These are phyloP conservation scores for Coecobrya sp. DNA, from an alignment of 2,888 invertebrate genomes.

Conservation along the genomic window DNA sequence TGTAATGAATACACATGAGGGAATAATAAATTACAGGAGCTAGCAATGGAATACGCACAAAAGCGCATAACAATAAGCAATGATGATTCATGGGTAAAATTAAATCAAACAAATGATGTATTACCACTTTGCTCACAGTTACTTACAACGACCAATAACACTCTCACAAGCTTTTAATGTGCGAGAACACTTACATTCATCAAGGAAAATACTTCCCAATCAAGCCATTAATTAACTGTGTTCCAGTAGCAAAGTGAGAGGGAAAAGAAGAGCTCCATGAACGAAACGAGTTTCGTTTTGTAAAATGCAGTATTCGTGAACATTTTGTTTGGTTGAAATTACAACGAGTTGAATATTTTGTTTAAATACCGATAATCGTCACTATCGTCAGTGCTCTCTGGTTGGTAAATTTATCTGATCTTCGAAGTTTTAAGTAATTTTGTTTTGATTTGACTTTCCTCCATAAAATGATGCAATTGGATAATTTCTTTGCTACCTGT, in stretches of 20 bases:
- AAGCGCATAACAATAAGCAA: conserved; percentile 1
- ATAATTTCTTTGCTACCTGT: no score
- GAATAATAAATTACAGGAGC: conserved; percentile 31
- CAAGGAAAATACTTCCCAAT: conserved; percentile 67
- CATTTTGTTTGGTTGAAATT: no score
- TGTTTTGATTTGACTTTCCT: no score
- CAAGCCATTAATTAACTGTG: conserved; percentile 71
- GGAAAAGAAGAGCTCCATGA: background rate
- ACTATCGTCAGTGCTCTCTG: no score
- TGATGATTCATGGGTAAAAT: conserved; percentile 25
- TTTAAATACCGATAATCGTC: no score
- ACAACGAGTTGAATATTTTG: no score
- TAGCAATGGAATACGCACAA: background rate
- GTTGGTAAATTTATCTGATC: no score
- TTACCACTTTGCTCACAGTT: background rate
- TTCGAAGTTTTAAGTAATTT: no score
- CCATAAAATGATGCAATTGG: no score
- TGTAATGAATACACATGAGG: conserved; percentile 51
- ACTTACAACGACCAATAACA: no score
- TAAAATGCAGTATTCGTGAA: no score
- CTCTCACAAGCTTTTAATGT: background rate
- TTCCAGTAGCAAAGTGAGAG: background rate
- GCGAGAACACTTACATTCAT: conserved; percentile 36
- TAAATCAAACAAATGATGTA: background rate
- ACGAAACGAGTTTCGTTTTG: background rate